These are phyloP conservation scores for Axinella damicornis DNA, from an alignment of 37 sponge, comb jelly and placozoan species.

Conservation along the genomic window DNA sequence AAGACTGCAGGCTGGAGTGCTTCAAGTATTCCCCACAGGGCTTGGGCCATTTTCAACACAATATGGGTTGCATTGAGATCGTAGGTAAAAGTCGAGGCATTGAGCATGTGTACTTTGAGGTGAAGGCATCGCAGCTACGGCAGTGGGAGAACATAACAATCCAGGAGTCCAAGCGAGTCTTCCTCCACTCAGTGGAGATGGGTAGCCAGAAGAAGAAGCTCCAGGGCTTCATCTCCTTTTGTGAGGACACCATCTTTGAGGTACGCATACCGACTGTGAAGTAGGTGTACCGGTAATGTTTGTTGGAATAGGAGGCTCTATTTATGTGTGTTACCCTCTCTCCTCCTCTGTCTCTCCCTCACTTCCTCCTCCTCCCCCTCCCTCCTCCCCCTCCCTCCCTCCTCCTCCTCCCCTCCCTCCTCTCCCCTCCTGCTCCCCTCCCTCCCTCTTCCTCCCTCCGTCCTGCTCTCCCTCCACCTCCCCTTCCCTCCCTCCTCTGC, in stretches of 20 bases:
- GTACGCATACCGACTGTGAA: slow-evolving; percentile 22
- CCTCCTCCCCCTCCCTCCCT: too few relatives aligned
- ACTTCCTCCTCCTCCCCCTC: too few relatives aligned
- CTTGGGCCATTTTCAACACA: slow-evolving; percentile 71
- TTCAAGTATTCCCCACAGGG: slow-evolving; percentile 14
- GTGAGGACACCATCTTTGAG: slow-evolving; percentile 98
- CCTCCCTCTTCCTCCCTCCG: too few relatives aligned
- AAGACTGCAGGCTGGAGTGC: slow-evolving; percentile 48
- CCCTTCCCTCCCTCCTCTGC: too few relatives aligned
- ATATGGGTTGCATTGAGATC: slow-evolving; percentile 92
- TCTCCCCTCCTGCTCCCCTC: too few relatives aligned
- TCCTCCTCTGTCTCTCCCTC: too few relatives aligned
- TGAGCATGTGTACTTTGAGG: slow-evolving; percentile 91
- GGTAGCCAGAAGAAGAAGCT: slow-evolving; percentile 85
- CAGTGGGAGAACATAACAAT: slow-evolving; percentile 90
- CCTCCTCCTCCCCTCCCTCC: too few relatives aligned
- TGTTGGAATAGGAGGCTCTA: too few relatives aligned
- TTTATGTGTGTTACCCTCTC: too few relatives aligned
- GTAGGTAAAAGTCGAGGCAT: slow-evolving; percentile 81
- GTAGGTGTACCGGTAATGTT: too few relatives aligned
- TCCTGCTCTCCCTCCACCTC: too few relatives aligned
- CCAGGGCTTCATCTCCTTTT: slow-evolving; percentile 80
- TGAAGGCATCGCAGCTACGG: slow-evolving; percentile 50
- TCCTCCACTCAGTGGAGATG: slow-evolving; percentile 79
- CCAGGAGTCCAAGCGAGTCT: slow-evolving; percentile 76